These are phyloP conservation scores for Macrophya annulata DNA, from an alignment of 2,888 invertebrate genomes.

Conservation along the genomic window DNA sequence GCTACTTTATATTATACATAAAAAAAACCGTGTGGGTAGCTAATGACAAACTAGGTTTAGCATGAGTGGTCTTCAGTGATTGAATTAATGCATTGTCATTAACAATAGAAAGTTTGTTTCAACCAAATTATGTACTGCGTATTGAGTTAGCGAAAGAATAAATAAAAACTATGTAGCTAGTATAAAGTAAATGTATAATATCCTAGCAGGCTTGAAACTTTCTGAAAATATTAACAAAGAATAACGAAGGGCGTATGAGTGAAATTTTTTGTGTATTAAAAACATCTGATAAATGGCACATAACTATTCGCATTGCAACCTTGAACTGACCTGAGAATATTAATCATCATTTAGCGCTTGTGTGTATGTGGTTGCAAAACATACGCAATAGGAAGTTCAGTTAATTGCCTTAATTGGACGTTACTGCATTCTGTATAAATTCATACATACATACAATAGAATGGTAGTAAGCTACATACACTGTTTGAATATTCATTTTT, in stretches of 20 bases:
- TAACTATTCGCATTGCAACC: conserved; percentile 8
- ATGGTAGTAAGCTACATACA: background rate
- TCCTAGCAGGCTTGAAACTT: background rate
- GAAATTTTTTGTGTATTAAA: background rate
- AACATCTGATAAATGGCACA: background rate
- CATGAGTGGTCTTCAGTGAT: background rate
- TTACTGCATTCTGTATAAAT: conserved; percentile 23
- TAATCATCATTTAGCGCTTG: conserved; percentile 33
- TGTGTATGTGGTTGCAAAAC: background rate
- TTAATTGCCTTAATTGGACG: conserved; percentile 53
- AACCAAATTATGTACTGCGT: background rate
- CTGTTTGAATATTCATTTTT: background rate
- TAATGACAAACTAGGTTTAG: background rate
- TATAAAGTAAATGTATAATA: background rate
- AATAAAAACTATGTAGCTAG: background rate
- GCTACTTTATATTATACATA: background rate
- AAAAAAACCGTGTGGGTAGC: background rate
- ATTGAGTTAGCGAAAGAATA: background rate
- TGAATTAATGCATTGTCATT: conserved; percentile 35
- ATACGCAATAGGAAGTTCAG: conserved; percentile 53
- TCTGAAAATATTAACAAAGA: background rate
- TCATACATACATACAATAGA: background rate
- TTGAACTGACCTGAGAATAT: conserved; percentile 50
- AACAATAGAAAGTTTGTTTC: conserved; percentile 37
- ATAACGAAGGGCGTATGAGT: background rate